Base-by-base conservation (phyloP, 2,113 vertebrate species). In the Gobio gobio region DNA sequence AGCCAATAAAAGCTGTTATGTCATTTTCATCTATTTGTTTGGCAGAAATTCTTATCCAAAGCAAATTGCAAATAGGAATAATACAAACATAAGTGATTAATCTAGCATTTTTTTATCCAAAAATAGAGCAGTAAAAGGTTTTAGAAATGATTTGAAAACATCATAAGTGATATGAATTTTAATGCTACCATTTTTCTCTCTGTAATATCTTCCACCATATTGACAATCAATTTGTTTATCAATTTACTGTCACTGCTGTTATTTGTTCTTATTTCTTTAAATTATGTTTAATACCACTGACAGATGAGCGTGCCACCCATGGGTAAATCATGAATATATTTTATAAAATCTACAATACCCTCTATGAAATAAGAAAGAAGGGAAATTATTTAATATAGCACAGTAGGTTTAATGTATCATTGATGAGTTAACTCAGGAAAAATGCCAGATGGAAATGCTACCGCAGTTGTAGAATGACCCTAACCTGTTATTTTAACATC, bases 391-490 rank as follows among this genome's bases (percentile, higher is more conserved):
- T 45, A 63, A 63, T 63, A 24, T 26, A 40, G 12, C 40, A 45
- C 36, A 63, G n/a, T 63, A 63, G 36, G 75, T 58, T 33, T 8
- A 58, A 14, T 63, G 40, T 63, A 26, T 63, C 18, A 26, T 79
- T 63, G n/a, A 26, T 10, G 14, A 47, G 14, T 61, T 80, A 45
- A n/a, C 13, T 26, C 10, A 2, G 33, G 10, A 14, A 68, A 81
- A 47, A 33, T 3, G 7, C 4, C 58, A 47, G 10, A 68, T 51
- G 63, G 18, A 81, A 82, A 68, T 54, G 45, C 5, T 47, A 68
- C 26, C 18, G 3, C 10, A 68, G 24, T 36, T 82, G 24, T 82
- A 82, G 45, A 82, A 47, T 68, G 26, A 68, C 63, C 45, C 45
- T 20, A 29, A 51, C 43, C 72, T 59, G 20, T 29, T 63, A 20